phyloP scores from a whole-genome alignment of 2,113 vertebrate genomes.

The Apodemus speciosus region DNA sequence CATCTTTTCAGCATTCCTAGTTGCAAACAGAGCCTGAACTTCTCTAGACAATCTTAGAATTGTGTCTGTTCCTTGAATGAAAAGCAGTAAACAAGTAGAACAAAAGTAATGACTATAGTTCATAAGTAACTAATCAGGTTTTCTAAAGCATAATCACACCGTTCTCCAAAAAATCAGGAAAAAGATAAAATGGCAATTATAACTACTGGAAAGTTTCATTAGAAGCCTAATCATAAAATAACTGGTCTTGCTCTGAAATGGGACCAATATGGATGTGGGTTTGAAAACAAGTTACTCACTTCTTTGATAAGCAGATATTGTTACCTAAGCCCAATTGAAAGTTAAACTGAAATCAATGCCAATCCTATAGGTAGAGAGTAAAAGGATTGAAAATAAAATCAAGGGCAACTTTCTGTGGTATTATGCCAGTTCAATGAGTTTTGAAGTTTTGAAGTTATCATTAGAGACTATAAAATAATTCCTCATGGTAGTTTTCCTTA shows the following conservation, averaged over 20 bases:
- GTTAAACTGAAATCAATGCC: constrained; percentile 63
- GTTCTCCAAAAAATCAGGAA: constrained; percentile 10
- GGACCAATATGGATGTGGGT: not conserved
- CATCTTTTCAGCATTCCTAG: not conserved
- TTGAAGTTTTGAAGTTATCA: constrained; percentile 66
- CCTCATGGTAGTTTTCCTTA: constrained; percentile 59
- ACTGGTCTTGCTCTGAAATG: not conserved
- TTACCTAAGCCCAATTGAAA: constrained; percentile 32
- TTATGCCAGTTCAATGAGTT: constrained; percentile 66
- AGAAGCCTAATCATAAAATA: not conserved
- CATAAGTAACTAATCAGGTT: not conserved
- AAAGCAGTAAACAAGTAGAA: not conserved
- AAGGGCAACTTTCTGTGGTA: constrained; percentile 57
- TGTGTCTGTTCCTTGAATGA: constrained; percentile 15
- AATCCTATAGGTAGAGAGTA: constrained; percentile 65
- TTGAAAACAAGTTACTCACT: constrained; percentile 8
- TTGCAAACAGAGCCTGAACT: constrained; percentile 7
- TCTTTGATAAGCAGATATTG: constrained; percentile 51
- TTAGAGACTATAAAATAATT: constrained; percentile 71
- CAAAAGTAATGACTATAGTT: not conserved
- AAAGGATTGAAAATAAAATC: constrained; percentile 71
- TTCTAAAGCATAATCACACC: constrained; percentile 8
- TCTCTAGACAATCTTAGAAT: constrained; percentile 8
- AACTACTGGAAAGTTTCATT: constrained; percentile 34
- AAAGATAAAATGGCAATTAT: constrained; percentile 27